Percentiles rank a stretch among this genome's conserved stretches.
phyloP scores from a whole-genome alignment of 1,140 invertebrate genomes.

The Lordiphosa mommai region DNA sequence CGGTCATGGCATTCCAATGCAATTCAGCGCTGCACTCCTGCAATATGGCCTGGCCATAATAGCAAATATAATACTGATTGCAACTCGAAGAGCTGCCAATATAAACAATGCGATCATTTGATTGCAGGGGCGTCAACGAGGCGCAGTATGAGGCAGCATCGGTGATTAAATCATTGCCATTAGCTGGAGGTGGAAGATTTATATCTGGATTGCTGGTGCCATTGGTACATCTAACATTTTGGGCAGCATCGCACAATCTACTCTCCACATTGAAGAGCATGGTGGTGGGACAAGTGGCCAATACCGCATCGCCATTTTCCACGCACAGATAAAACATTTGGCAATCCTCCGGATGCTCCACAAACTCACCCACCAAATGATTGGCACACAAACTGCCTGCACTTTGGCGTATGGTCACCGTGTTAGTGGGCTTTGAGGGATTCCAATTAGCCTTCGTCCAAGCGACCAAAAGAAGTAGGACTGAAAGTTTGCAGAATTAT shows the following conservation, averaged over 20 bases:
- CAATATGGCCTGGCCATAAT: slow-evolving; percentile 67
- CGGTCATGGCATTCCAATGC: slow-evolving; percentile 68
- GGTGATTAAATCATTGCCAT: slow-evolving; percentile 30
- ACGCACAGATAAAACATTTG: slow-evolving; percentile 64
- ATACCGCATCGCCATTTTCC: slow-evolving; percentile 61
- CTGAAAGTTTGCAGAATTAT: no score
- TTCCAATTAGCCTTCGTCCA: slow-evolving; percentile 10
- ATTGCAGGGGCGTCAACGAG: slow-evolving; percentile 23
- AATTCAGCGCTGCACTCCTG: slow-evolving; percentile 62
- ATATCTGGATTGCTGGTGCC: neutral
- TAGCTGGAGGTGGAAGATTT: neutral
- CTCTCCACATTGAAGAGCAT: slow-evolving; percentile 67
- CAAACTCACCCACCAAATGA: slow-evolving; percentile 60
- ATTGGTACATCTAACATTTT: slow-evolving; percentile 54
- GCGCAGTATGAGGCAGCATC: slow-evolving; percentile 57
- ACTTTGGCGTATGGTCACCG: slow-evolving; percentile 60
- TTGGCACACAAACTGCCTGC: slow-evolving; percentile 38
- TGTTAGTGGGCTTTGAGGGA: slow-evolving; percentile 50
- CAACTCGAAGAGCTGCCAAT: slow-evolving; percentile 60
- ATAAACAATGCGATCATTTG: slow-evolving; percentile 54
- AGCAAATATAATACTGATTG: slow-evolving; percentile 66
- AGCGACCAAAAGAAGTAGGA: neutral
- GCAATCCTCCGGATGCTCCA: slow-evolving; percentile 58
- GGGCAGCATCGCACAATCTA: slow-evolving; percentile 57
- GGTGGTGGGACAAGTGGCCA: slow-evolving; percentile 61